phyloP scores from a whole-genome alignment of 37 sponge, comb jelly and placozoan genomes.

The Agelas oroides region DNA sequence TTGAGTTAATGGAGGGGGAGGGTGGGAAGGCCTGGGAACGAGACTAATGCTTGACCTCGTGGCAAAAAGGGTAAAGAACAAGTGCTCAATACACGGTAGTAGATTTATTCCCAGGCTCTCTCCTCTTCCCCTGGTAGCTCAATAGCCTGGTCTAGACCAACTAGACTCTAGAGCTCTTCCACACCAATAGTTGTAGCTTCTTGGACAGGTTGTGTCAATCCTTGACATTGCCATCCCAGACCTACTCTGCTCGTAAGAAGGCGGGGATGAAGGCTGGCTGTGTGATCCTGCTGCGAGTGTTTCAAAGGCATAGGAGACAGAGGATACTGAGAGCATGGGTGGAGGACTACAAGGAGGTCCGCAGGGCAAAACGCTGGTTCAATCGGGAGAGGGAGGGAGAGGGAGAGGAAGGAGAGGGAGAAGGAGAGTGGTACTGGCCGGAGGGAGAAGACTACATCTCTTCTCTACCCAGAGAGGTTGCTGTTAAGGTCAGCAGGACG shows the following conservation, averaged over 20 bases:
- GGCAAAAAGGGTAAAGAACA: no score
- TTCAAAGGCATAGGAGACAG: not conserved
- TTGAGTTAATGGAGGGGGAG: no score
- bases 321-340: conserved; percentile 37
- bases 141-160: no score
- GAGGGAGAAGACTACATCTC: conserved; percentile 81
- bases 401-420: conserved; percentile 40
- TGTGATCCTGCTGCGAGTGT: not conserved
- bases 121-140: no score
- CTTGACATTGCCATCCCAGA: conserved; percentile 16
- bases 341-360: conserved; percentile 48
- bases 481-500: conserved; percentile 52
- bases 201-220: not conserved
- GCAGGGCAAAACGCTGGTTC: conserved; percentile 41
- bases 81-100: no score
- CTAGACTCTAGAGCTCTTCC: no score
- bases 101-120: no score
- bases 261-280: not conserved
- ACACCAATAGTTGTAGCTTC: no score
- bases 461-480: conserved; percentile 53
- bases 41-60: no score
- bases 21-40: no score
- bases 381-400: conserved; percentile 20
- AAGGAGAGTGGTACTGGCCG: conserved; percentile 68
- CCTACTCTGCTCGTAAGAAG: conserved; percentile 32